A percentile compares a stretch with the other conserved stretches of the same genome.
These are phyloP conservation scores for Urechis unicinctus DNA, from an alignment of 2,888 invertebrate genomes.

Conservation along the genomic window DNA sequence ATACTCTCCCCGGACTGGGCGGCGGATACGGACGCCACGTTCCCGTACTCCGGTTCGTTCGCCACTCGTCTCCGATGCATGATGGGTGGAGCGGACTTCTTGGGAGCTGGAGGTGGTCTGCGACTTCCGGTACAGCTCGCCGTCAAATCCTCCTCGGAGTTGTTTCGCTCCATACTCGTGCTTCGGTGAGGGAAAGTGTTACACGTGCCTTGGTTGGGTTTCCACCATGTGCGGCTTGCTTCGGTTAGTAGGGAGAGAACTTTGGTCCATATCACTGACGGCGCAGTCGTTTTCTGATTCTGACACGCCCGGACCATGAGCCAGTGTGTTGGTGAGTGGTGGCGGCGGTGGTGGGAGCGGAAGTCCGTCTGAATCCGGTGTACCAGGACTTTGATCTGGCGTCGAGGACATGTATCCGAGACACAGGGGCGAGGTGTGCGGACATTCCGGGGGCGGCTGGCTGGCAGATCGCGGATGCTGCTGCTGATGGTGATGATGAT, in stretches of 20 bases:
- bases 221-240: slow-evolving; percentile 15
- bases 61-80: neutral
- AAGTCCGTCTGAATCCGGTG: neutral
- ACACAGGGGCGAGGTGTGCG: neutral
- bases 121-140: neutral
- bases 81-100: neutral
- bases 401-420: neutral
- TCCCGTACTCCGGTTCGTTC: neutral
- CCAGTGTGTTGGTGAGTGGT: neutral
- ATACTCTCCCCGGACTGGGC: neutral
- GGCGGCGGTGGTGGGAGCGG: neutral
- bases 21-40: neutral
- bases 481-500: too few relatives aligned
- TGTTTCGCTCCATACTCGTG: too few relatives aligned
- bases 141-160: neutral
- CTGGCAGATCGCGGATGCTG: too few relatives aligned
- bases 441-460: too few relatives aligned
- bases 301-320: neutral
- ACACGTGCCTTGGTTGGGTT: slow-evolving; percentile 12
- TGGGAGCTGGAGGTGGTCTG: neutral
- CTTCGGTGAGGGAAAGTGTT: too few relatives aligned
- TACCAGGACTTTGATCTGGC: neutral
- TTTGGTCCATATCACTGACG: slow-evolving; percentile 8
- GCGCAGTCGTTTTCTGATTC: slow-evolving; percentile 4
- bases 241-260: neutral